A percentile compares a stretch with the other conserved stretches of the same genome.
These are phyloP conservation scores for Caradrina clavipalpis DNA, from an alignment of 2,888 invertebrate species.

Conservation along the genomic window DNA sequence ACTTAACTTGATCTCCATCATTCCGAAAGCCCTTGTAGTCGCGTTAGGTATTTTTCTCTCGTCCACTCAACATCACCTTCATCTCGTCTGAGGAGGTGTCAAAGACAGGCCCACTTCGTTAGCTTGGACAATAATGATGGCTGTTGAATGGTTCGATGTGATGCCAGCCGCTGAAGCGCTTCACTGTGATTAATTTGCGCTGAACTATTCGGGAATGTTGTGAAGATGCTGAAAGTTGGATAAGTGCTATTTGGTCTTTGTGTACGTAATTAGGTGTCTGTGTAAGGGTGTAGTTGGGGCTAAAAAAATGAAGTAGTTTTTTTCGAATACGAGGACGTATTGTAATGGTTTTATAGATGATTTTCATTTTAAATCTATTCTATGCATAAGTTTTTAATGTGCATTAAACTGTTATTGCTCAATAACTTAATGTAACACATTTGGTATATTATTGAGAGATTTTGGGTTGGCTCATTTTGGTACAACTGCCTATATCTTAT, in stretches of 20 bases:
- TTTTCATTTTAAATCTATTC: too few relatives aligned
- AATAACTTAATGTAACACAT: too few relatives aligned
- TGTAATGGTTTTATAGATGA: too few relatives aligned
- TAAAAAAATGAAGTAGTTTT: too few relatives aligned
- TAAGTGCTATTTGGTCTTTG: background rate
- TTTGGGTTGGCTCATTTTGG: too few relatives aligned
- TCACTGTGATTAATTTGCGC: conserved; percentile 21
- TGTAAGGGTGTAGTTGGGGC: background rate
- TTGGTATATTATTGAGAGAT: too few relatives aligned
- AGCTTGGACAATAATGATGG: conserved; percentile 31
- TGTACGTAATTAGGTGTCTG: background rate
- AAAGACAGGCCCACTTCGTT: conserved; percentile 57
- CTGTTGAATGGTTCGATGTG: conserved; percentile 20
- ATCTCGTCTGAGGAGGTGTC: conserved; percentile 49
- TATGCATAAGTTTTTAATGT: too few relatives aligned
- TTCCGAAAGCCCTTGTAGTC: background rate
- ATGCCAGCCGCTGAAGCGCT: conserved; percentile 21
- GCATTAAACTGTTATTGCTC: too few relatives aligned
- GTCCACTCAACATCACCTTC: conserved; percentile 35
- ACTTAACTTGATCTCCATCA: background rate
- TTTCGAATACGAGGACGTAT: too few relatives aligned
- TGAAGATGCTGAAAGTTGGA: conserved; percentile 2
- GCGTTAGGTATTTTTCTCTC: conserved; percentile 36
- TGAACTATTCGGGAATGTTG: conserved; percentile 33
- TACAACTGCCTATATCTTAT: too few relatives aligned